Evolutionary conservation across 2,113 vertebrate genomes (phyloP).

Genomic region (Coreoperca whiteheadi): DNA sequence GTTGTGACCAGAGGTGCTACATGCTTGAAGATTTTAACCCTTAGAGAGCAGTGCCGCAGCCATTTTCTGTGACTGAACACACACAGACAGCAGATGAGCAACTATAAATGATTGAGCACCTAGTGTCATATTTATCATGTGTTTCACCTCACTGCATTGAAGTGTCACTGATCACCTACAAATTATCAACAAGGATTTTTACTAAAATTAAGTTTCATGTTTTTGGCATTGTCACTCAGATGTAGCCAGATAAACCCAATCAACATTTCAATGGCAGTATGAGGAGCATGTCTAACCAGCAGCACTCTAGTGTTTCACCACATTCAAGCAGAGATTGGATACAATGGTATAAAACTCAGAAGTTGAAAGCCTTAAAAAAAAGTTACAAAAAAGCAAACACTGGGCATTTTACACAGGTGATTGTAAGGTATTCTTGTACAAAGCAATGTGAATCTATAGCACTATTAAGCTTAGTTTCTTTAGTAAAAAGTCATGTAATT

Average conservation of each 20-base stretch:
- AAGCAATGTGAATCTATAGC: neutral
- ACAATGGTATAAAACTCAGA: neutral
- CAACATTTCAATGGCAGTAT: neutral
- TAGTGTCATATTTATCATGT: rapidly evolving
- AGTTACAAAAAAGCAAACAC: neutral
- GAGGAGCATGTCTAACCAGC: neutral
- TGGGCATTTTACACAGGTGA: neutral
- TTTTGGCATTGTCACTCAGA: neutral
- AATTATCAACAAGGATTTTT: neutral
- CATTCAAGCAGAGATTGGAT: neutral
- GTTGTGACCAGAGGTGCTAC: neutral
- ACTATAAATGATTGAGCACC: neutral
- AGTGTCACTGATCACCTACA: neutral
- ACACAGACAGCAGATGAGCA: neutral
- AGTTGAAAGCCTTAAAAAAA: neutral
- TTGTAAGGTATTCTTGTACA: neutral
- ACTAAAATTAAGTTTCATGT: neutral
- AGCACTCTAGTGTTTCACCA: neutral
- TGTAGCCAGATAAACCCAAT: neutral
- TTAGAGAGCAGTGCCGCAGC: neutral
- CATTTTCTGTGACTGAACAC: neutral
- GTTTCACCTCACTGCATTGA: neutral
- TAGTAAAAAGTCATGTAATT: neutral
- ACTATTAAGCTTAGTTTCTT: neutral
- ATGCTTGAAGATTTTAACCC: neutral